phyloP scores from a whole-genome alignment of 2,113 vertebrate species.

The Tachycineta bicolor region DNA sequence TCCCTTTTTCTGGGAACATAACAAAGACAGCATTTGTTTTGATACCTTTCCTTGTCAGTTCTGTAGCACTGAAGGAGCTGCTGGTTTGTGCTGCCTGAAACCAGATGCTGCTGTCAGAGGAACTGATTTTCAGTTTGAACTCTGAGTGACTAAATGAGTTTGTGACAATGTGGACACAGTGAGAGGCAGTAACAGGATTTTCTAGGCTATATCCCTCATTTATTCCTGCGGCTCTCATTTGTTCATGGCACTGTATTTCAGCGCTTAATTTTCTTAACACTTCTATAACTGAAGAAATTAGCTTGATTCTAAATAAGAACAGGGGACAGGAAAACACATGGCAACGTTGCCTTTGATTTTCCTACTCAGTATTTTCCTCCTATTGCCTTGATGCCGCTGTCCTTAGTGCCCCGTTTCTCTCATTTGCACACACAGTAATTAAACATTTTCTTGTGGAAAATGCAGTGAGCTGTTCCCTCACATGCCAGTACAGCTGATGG shows the following conservation, averaged over 20 bases:
- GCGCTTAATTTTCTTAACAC: neutral
- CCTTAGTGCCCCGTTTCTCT: neutral
- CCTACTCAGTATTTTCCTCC: neutral
- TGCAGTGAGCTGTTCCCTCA: neutral
- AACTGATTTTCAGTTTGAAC: neutral
- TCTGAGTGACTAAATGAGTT: neutral
- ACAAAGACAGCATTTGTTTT: neutral
- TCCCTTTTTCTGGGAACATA: neutral
- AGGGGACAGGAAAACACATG: neutral
- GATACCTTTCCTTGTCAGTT: neutral
- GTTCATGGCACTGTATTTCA: neutral
- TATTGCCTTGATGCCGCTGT: neutral
- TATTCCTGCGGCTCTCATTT: neutral
- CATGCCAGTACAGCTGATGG: neutral
- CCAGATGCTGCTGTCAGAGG: neutral
- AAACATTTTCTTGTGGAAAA: neutral
- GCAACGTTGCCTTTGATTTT: neutral
- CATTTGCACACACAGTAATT: constrained; percentile 15
- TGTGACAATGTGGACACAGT: neutral
- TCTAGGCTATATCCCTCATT: neutral
- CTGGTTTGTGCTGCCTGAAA: neutral
- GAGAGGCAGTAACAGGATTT: neutral
- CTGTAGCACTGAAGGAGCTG: neutral
- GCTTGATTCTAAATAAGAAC: neutral
- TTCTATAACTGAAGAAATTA: neutral